A percentile compares a stretch with the other conserved stretches of the same genome.
Conservation (phyloP, 2,797 vertebrate species). For the Liparis tanakae region DNA sequence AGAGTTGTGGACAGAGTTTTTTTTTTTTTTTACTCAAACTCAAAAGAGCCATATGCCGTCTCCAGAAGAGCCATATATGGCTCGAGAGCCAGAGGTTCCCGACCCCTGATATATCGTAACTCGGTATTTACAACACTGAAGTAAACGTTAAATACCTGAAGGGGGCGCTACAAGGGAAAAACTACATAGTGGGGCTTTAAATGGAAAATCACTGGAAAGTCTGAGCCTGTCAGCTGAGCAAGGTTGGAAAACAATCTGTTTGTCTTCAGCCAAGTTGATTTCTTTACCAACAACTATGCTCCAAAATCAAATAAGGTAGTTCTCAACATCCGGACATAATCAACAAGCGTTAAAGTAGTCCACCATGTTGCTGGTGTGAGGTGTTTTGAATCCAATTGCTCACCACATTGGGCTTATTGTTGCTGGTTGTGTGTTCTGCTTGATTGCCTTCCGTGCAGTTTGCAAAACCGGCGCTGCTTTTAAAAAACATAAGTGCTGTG, state of each 20-base stretch:
- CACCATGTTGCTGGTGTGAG: slow-evolving; percentile 16
- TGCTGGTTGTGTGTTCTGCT: slow-evolving; percentile 25
- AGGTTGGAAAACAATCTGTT: background rate
- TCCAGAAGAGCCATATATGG: too few relatives aligned
- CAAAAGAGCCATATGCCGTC: too few relatives aligned
- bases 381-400: slow-evolving; percentile 22
- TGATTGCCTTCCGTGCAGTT: background rate
- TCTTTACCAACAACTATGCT: background rate
- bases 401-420: slow-evolving; percentile 13
- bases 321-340: slow-evolving; percentile 2
- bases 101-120: too few relatives aligned
- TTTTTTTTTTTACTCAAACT: too few relatives aligned
- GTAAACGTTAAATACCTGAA: too few relatives aligned
- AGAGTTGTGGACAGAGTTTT: too few relatives aligned
- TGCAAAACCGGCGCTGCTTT: background rate
- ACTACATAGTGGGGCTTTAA: too few relatives aligned
- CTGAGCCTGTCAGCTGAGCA: background rate
- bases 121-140: too few relatives aligned
- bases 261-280: background rate
- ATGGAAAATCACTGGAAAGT: background rate
- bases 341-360: slow-evolving; percentile 2
- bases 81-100: too few relatives aligned
- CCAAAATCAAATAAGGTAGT: background rate
- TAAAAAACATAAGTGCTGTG: background rate
- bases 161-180: too few relatives aligned